Conservation (phyloP, 1,140 invertebrate species). For the Pachyrhynchus sulphureomaculatus region DNA sequence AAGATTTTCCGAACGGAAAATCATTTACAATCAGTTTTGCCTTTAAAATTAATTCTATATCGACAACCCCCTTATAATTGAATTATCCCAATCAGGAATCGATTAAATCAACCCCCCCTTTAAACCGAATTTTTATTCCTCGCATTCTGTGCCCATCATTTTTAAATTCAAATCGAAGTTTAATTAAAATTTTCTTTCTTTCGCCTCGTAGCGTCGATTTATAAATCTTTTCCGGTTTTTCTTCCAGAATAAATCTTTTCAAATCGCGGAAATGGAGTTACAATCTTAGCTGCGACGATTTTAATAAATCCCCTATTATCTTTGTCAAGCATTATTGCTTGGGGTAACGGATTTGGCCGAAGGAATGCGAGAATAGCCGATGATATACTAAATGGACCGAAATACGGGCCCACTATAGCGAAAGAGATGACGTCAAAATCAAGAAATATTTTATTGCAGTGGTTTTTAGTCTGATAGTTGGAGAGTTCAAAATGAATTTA, state of each 20-base stretch:
- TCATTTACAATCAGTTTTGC: no score
- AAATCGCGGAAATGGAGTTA: slow-evolving; percentile 37
- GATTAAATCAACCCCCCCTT: neutral
- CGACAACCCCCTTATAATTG: slow-evolving; percentile 16
- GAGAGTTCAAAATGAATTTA: no score
- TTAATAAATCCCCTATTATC: slow-evolving; percentile 39
- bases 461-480: no score
- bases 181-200: slow-evolving; percentile 28
- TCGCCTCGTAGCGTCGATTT: slow-evolving; percentile 5
- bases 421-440: neutral
- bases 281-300: slow-evolving; percentile 26
- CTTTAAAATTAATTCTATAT: slow-evolving; percentile 26
- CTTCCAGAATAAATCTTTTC: slow-evolving; percentile 25
- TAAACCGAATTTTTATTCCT: slow-evolving; percentile 9
- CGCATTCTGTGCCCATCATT: slow-evolving; percentile 9
- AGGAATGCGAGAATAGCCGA: slow-evolving; percentile 16
- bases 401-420: slow-evolving; percentile 3
- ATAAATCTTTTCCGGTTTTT: slow-evolving; percentile 26
- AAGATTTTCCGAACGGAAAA: no score
- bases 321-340: slow-evolving; percentile 32
- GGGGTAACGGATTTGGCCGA: slow-evolving; percentile 13
- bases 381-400: slow-evolving; percentile 14
- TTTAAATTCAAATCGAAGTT: slow-evolving; percentile 32
- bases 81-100: slow-evolving; percentile 20
- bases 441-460: no score